A percentile compares a stretch with the other conserved stretches of the same genome.
Evolutionary conservation across 1,140 invertebrate species (phyloP).

Genomic region (Drosophila kikkawai): DNA sequence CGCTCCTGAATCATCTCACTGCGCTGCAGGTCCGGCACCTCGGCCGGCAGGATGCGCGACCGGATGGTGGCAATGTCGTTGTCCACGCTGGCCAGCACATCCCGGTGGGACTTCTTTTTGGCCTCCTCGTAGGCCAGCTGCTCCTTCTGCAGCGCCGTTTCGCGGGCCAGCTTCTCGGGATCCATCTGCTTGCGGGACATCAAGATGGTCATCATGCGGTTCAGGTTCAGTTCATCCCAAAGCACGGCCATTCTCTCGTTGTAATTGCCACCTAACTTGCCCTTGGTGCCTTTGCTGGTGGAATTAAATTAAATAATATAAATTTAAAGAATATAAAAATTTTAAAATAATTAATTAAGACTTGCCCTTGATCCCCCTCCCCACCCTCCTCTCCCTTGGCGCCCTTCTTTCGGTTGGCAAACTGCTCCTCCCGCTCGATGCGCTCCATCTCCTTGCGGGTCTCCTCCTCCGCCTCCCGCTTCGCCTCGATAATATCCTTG

Average conservation of each 20-base stretch:
- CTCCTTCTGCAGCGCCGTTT: slow-evolving; percentile 80
- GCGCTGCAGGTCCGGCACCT: slow-evolving; percentile 66
- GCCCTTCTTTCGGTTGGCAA: slow-evolving; percentile 41
- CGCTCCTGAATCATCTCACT: slow-evolving; percentile 71
- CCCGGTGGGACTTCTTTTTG: slow-evolving; percentile 70
- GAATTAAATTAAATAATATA: not conserved
- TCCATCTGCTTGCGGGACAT: slow-evolving; percentile 83
- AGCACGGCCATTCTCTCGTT: slow-evolving; percentile 68
- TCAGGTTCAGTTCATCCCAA: slow-evolving; percentile 80
- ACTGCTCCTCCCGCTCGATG: slow-evolving; percentile 58
- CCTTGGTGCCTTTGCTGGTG: not conserved
- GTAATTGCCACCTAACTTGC: slow-evolving; percentile 33
- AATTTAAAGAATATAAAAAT: no score
- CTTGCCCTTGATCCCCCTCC: slow-evolving; percentile 2
- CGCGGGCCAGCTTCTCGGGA: slow-evolving; percentile 72
- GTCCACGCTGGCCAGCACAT: slow-evolving; percentile 59
- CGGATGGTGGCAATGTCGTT: slow-evolving; percentile 72
- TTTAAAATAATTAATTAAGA: no score
- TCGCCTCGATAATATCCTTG: slow-evolving; percentile 81
- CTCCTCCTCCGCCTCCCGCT: slow-evolving; percentile 67
- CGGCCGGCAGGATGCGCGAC: slow-evolving; percentile 68
- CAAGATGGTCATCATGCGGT: slow-evolving; percentile 76
- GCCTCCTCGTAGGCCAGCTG: slow-evolving; percentile 67
- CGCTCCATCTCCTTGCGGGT: slow-evolving; percentile 75
- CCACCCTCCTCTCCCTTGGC: slow-evolving; percentile 20